Evolutionary conservation across 1,140 invertebrate species (phyloP).

Genomic region (Aphidius gifuensis): DNA sequence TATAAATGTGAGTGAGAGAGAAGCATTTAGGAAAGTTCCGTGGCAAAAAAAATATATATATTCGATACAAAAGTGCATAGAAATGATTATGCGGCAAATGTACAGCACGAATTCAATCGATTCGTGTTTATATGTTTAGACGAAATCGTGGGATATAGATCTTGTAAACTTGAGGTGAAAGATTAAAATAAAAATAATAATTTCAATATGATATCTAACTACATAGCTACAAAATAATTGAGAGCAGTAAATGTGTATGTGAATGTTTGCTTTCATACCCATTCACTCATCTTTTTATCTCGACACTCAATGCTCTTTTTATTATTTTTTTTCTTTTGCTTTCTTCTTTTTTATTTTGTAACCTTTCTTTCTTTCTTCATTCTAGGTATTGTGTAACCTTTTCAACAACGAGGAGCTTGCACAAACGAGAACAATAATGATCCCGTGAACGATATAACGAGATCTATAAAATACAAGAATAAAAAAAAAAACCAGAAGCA

Average conservation of each 20-base stretch:
- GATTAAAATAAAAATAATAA: too few species aligned
- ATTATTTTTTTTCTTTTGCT: neutral
- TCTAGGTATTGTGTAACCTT: conserved; percentile 3
- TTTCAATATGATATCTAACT: too few species aligned
- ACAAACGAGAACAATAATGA: conserved; percentile 14
- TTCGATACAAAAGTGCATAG: too few species aligned
- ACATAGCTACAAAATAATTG: too few species aligned
- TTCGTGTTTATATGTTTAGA: too few species aligned
- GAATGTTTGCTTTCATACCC: too few species aligned
- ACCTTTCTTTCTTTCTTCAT: neutral
- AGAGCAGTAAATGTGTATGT: too few species aligned
- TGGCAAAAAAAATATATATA: neutral
- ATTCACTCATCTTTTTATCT: neutral
- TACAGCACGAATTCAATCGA: too few species aligned
- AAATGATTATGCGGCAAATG: too few species aligned
- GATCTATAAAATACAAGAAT: conserved; percentile 19
- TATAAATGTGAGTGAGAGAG: too few species aligned
- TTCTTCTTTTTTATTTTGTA: neutral
- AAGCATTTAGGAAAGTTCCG: neutral
- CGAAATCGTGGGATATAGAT: neutral
- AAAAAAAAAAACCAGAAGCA: neutral
- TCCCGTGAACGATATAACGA: conserved; percentile 20
- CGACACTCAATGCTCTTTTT: neutral
- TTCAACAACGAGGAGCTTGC: neutral
- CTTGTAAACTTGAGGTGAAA: too few species aligned